Conservation (phyloP, 2,797 vertebrate genomes). For the Sparidentex hasta region DNA sequence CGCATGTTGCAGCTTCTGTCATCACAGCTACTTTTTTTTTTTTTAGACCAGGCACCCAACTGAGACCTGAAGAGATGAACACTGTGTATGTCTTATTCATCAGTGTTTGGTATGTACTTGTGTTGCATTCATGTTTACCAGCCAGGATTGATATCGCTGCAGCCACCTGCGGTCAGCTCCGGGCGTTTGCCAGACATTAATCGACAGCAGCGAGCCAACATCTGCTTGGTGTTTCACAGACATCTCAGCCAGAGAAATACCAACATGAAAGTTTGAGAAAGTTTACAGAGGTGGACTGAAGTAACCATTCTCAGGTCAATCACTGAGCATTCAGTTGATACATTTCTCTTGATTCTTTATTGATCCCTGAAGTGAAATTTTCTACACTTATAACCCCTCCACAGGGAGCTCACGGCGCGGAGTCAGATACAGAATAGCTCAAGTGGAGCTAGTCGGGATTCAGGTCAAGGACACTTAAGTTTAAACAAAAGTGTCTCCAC, state of each 20-base stretch:
- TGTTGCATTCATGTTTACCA: slow-evolving; percentile 36
- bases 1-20: slow-evolving; percentile 46
- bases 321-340: slow-evolving; percentile 22
- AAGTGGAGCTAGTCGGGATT: slow-evolving; percentile 39
- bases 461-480: slow-evolving; percentile 55
- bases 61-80: slow-evolving; percentile 37
- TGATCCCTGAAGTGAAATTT: slow-evolving; percentile 45
- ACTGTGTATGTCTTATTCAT: slow-evolving; percentile 6
- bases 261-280: slow-evolving; percentile 16
- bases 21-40: slow-evolving; percentile 55
- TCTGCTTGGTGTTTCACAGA: slow-evolving; percentile 62
- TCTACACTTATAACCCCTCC: slow-evolving; percentile 34
- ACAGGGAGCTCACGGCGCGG: slow-evolving; percentile 31
- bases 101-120: neutral
- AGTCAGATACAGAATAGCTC: slow-evolving; percentile 40
- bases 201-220: slow-evolving; percentile 59
- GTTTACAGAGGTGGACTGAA: neutral
- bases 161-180: slow-evolving; percentile 68
- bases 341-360: slow-evolving; percentile 42
- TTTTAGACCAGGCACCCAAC: slow-evolving; percentile 24
- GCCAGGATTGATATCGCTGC: slow-evolving; percentile 41
- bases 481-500: slow-evolving; percentile 40
- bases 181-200: slow-evolving; percentile 67
- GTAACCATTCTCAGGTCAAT: slow-evolving; percentile 26
- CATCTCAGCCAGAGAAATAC: slow-evolving; percentile 12